Base-by-base conservation (phyloP, 2,888 invertebrate genomes). In the Cryptus viduatorius region DNA sequence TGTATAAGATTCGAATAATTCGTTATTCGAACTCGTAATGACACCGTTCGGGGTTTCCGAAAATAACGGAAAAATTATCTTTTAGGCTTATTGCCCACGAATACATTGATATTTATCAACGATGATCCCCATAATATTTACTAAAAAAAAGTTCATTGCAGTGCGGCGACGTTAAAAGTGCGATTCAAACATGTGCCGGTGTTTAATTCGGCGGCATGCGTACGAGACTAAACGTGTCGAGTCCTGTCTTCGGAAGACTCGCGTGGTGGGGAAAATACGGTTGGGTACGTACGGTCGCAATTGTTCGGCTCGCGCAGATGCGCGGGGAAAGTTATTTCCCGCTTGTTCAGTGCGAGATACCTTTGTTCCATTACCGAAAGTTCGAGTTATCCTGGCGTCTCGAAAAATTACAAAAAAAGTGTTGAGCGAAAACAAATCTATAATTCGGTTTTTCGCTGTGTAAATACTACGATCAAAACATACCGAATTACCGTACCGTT, bases 1-100 rank as follows among this genome's bases (percentile, higher is more conserved):
- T 93, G 92, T 93, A 92, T 88, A 84, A 59, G 77, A 73, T 61
- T 81, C 64, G 12, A 77, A 56, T 79, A 14, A 44, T 59, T 44
- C 56, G 19, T 59, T 56, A 44, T 68, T 68, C 71, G 24, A 14
- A 71, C 42, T 56, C 42, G 19, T 16, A 8, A 37, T 16, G 37
- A 53, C 10, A 14, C 56, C 24, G 12, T 19, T 12, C 56, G 56
- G 3, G 24, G 24, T 19, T 24, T 56, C 19, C 10, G 56, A 14
- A 24, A 56, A 56, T 19, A 3, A 53, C 53, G 4, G 24, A 24
- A 10, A 12, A 56, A 7, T 24, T 10, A 19, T 53, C 10, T 56
- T 12, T 24, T 24, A 3, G 24, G 24, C 24, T 24, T 24, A 24
- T 24, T 24, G 24, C 37, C 8, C 37, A 37, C 7, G 37, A 37